Conservation (phyloP, 2,797 vertebrate genomes). For the Liparis tanakae region DNA sequence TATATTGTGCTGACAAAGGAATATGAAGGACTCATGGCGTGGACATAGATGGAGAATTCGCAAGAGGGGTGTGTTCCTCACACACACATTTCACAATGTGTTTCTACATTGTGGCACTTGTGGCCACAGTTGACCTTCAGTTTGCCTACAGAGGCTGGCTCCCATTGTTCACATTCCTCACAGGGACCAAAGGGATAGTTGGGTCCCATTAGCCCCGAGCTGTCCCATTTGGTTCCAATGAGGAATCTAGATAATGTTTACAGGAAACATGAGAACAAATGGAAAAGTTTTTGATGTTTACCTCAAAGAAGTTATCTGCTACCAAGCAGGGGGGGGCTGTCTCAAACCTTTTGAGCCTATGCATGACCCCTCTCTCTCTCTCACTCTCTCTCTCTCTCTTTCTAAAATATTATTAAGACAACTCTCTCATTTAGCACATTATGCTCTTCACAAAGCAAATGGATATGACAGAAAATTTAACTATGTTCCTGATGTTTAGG, state of each 20-base stretch:
- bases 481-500: background rate
- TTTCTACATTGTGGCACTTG: slow-evolving; percentile 35
- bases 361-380: background rate
- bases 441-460: background rate
- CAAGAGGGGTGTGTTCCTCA: slow-evolving; percentile 19
- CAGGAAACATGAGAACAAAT: slow-evolving; percentile 23
- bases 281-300: slow-evolving; percentile 32
- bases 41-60: slow-evolving; percentile 12
- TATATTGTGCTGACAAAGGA: background rate
- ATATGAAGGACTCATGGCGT: background rate
- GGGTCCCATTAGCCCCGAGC: background rate
- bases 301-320: slow-evolving; percentile 2
- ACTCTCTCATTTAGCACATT: background rate
- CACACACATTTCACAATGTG: slow-evolving; percentile 37
- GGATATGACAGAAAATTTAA: background rate
- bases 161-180: slow-evolving; percentile 56
- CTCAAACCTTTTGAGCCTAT: background rate
- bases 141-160: slow-evolving; percentile 33
- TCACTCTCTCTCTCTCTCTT: background rate
- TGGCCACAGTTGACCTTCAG: slow-evolving; percentile 37
- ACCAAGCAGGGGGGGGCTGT: background rate
- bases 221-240: slow-evolving; percentile 17
- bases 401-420: background rate
- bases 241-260: slow-evolving; percentile 39
- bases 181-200: slow-evolving; percentile 24